Percentiles rank a stretch among this genome's conserved stretches.
Evolutionary conservation across 1,140 invertebrate species (phyloP).

Genomic region (Planococcus citri): DNA sequence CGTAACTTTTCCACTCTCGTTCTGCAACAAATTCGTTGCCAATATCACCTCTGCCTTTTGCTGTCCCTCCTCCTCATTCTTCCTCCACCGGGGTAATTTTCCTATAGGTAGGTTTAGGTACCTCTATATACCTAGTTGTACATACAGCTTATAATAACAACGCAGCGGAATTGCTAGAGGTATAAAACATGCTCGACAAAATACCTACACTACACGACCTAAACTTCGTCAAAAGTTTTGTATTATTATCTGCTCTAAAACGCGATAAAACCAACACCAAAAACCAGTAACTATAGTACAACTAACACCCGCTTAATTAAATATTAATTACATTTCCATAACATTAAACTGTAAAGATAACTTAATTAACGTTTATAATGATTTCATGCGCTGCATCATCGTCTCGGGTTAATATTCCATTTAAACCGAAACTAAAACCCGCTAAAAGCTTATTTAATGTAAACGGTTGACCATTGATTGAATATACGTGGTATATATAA

Average conservation of each 20-base stretch:
- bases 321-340: slow-evolving; percentile 1
- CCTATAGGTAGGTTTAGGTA: no score
- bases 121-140: no score
- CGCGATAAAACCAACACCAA: neutral
- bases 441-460: neutral
- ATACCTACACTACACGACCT: neutral
- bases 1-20: neutral
- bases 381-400: neutral
- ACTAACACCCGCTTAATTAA: slow-evolving; percentile 7
- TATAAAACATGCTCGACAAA: neutral
- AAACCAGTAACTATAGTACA: neutral
- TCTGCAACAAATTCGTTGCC: no score
- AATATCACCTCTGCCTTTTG: no score
- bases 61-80: no score
- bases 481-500: no score
- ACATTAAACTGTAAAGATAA: neutral
- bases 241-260: no score
- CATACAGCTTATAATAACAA: no score
- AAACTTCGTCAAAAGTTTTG: neutral
- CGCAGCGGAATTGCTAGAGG: no score
- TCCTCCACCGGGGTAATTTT: no score
- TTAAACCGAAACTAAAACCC: neutral
- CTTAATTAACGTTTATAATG: slow-evolving; percentile 1
- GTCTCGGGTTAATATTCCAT: neutral
- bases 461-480: slow-evolving; percentile 1